Percentiles rank a stretch among this genome's conserved stretches.
These are phyloP conservation scores for Acestrorhynchus altus DNA, from an alignment of 2,797 vertebrate species.

Conservation along the genomic window DNA sequence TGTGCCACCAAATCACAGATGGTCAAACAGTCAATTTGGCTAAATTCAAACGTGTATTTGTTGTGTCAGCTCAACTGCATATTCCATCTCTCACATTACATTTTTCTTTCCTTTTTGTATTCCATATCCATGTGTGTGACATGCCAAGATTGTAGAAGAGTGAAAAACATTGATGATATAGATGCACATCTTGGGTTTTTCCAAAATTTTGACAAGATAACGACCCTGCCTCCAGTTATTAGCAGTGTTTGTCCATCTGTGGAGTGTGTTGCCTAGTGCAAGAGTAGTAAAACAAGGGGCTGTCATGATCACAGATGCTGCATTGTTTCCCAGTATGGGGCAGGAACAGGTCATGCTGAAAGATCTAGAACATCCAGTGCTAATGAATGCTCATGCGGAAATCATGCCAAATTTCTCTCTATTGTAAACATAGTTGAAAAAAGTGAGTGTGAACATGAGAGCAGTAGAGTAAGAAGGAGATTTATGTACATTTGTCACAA, in stretches of 20 bases:
- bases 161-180: not conserved
- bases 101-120: slow-evolving; percentile 4
- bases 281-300: slow-evolving; percentile 33
- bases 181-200: slow-evolving; percentile 7
- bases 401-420: slow-evolving; percentile 31
- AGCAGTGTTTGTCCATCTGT: slow-evolving; percentile 21
- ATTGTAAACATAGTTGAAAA: slow-evolving; percentile 10
- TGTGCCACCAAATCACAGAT: slow-evolving; percentile 40
- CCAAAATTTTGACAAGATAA: slow-evolving; percentile 15
- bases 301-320: slow-evolving; percentile 48
- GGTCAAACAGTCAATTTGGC: slow-evolving; percentile 52
- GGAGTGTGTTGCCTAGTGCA: slow-evolving; percentile 15
- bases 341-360: not conserved
- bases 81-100: slow-evolving; percentile 9
- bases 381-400: slow-evolving; percentile 42
- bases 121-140: not conserved
- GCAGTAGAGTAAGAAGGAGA: too few species aligned
- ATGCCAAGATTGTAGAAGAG: not conserved
- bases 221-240: slow-evolving; percentile 6
- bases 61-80: slow-evolving; percentile 46
- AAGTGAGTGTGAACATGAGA: too few species aligned
- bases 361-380: slow-evolving; percentile 36
- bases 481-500: too few species aligned
- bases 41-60: slow-evolving; percentile 34
- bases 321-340: slow-evolving; percentile 34